Conservation (phyloP, 2,888 invertebrate genomes). For the Melanchra persicariae region DNA sequence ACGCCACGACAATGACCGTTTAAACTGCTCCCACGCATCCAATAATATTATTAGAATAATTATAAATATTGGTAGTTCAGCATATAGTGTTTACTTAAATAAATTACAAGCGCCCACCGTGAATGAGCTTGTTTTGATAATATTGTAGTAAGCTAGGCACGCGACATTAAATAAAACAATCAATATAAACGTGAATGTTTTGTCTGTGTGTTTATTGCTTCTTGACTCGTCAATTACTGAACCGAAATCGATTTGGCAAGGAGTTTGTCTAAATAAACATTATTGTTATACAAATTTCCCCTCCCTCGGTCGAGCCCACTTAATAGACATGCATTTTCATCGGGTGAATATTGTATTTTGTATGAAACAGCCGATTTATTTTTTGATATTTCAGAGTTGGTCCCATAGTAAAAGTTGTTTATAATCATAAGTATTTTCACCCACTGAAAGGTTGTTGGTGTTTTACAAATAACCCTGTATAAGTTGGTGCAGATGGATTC, state of each 20-base stretch:
- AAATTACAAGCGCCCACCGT: slow-evolving; percentile 22
- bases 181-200: slow-evolving; percentile 1
- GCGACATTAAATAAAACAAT: background rate
- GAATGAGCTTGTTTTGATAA: slow-evolving; percentile 40
- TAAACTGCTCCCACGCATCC: slow-evolving; percentile 13
- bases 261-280: background rate
- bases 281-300: no score
- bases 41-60: slow-evolving; percentile 36
- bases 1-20: slow-evolving; percentile 1
- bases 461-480: no score
- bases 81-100: slow-evolving; percentile 8
- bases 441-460: no score
- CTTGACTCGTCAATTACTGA: background rate
- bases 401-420: no score
- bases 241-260: background rate
- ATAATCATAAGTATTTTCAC: no score
- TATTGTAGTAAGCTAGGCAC: slow-evolving; percentile 2
- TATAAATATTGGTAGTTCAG: slow-evolving; percentile 30
- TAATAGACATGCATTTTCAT: no score
- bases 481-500: no score
- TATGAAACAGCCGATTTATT: no score
- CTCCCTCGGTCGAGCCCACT: no score
- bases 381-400: no score
- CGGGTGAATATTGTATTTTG: no score
- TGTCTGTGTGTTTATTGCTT: background rate